Conservation (phyloP, 2,113 vertebrate species). For the Etheostoma cragini region DNA sequence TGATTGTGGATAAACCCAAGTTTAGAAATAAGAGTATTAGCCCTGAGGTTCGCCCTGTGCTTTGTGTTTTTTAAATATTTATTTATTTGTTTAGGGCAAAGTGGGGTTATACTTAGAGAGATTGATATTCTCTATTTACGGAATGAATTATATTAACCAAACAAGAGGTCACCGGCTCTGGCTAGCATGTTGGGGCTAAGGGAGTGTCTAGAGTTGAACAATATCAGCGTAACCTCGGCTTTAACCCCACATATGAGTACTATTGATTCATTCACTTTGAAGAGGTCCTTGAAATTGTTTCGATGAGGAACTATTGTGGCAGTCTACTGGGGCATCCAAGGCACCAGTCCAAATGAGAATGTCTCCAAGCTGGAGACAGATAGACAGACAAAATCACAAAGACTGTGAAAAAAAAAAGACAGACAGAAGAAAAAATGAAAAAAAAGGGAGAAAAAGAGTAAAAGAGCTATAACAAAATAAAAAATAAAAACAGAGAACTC, state of each 20-base stretch:
- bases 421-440: constrained; percentile 38
- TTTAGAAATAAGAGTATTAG: constrained; percentile 71
- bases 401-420: constrained; percentile 53
- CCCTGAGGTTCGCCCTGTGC: constrained; percentile 58
- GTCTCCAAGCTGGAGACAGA: constrained; percentile 77
- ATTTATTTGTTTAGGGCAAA: constrained; percentile 58
- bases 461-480: constrained; percentile 63
- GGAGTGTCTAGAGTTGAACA: constrained; percentile 79
- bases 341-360: constrained; percentile 79
- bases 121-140: constrained; percentile 74
- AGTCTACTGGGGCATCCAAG: constrained; percentile 72
- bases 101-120: constrained; percentile 67
- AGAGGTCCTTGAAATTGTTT: constrained; percentile 83
- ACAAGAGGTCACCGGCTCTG: constrained; percentile 69
- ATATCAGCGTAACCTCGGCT: constrained; percentile 78
- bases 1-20: constrained; percentile 70
- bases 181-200: constrained; percentile 69
- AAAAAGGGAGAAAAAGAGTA: constrained; percentile 65
- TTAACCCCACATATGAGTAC: constrained; percentile 81
- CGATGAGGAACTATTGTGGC: constrained; percentile 77
- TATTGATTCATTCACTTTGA: constrained; percentile 85
- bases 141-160: constrained; percentile 79
- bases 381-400: constrained; percentile 62
- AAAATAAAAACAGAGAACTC: constrained; percentile 41
- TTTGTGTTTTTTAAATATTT: constrained; percentile 65